Percentiles rank a stretch among this genome's conserved stretches.
phyloP scores from a whole-genome alignment of 2,888 invertebrate species.

The Aspidiotus rigidus region DNA sequence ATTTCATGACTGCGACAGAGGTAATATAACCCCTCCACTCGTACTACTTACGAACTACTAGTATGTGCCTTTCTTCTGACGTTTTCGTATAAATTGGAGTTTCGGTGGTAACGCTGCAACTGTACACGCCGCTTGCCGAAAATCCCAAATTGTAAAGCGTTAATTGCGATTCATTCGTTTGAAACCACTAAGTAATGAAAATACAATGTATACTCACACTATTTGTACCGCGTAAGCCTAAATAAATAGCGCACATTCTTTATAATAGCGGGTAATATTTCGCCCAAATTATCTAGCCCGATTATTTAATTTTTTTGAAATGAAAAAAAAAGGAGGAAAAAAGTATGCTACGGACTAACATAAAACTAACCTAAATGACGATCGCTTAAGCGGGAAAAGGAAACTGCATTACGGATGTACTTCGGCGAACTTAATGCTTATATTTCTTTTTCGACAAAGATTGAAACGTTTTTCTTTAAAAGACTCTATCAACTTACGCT shows the following conservation, averaged over 20 bases:
- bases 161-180: conserved; percentile 60
- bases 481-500: conserved; percentile 54
- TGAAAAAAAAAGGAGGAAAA: not conserved
- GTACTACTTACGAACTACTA: conserved; percentile 63
- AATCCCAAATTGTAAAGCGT: conserved; percentile 64
- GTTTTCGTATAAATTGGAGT: conserved; percentile 73
- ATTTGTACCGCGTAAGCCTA: not conserved
- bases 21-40: too few species aligned
- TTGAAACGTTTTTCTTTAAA: conserved; percentile 25
- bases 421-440: not conserved
- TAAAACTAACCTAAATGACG: conserved; percentile 29
- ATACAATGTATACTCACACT: conserved; percentile 1
- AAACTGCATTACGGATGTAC: not conserved
- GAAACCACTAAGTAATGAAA: conserved; percentile 49
- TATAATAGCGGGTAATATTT: not conserved
- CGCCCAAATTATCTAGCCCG: not conserved
- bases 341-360: not conserved
- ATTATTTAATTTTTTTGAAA: not conserved
- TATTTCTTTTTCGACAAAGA: conserved; percentile 30
- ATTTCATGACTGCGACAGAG: too few species aligned
- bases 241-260: not conserved
- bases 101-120: conserved; percentile 71
- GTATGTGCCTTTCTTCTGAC: conserved; percentile 64
- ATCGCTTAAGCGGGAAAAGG: conserved; percentile 14
- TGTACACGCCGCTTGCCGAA: conserved; percentile 66